A percentile compares a stretch with the other conserved stretches of the same genome.
phyloP scores from a whole-genome alignment of 2,888 invertebrate genomes.

The Watsonalla binaria region DNA sequence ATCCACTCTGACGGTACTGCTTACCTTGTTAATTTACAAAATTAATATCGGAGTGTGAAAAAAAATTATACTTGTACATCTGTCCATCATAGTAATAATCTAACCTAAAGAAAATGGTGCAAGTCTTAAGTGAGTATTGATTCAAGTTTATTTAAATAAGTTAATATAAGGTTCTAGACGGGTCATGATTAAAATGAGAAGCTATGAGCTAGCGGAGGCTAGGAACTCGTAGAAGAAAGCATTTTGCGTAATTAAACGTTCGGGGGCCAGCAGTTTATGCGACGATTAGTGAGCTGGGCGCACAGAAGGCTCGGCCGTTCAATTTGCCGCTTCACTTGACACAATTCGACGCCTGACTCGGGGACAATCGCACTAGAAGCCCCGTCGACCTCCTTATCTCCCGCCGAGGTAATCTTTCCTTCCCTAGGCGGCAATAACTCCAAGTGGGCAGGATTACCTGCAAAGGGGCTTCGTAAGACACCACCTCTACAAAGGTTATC shows the following conservation, averaged over 20 bases:
- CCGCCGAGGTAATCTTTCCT: constrained; percentile 78
- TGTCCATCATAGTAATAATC: too few relatives aligned
- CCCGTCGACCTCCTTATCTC: constrained; percentile 78
- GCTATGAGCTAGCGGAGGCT: constrained; percentile 11
- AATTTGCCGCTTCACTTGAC: constrained; percentile 79
- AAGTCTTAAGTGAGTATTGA: too few relatives aligned
- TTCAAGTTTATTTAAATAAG: too few relatives aligned
- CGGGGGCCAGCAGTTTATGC: constrained; percentile 70
- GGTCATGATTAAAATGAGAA: constrained; percentile 4
- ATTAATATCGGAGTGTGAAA: constrained; percentile 12
- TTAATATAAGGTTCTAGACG: too few relatives aligned
- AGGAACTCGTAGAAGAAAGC: constrained; percentile 46
- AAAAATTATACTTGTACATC: too few relatives aligned
- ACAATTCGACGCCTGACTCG: constrained; percentile 79
- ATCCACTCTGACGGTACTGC: constrained; percentile 26
- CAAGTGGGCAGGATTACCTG: constrained; percentile 79
- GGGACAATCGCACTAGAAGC: constrained; percentile 78
- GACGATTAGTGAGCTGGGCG: constrained; percentile 73
- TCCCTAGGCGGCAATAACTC: constrained; percentile 78
- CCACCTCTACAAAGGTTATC: constrained; percentile 74
- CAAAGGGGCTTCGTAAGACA: constrained; percentile 71
- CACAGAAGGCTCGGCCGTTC: constrained; percentile 76
- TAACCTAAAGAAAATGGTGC: too few relatives aligned
- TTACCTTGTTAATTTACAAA: constrained; percentile 22
- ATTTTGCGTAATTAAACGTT: constrained; percentile 70